These are phyloP conservation scores for Ochropleura leucogaster DNA, from an alignment of 2,888 invertebrate species.

Conservation along the genomic window DNA sequence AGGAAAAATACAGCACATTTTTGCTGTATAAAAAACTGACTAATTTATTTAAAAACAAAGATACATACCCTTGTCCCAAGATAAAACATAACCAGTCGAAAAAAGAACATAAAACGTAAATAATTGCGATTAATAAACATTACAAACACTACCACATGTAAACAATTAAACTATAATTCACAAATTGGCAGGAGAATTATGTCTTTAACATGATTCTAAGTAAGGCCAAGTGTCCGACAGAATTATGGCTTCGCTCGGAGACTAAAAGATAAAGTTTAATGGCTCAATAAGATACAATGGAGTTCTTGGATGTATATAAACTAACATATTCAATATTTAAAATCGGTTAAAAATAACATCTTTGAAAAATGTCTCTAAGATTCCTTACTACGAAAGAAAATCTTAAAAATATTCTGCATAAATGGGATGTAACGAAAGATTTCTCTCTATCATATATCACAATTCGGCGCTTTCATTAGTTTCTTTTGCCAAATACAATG, in stretches of 20 bases:
- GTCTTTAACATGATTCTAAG: constrained; percentile 37
- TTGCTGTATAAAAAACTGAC: no score
- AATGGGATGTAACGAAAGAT: neutral
- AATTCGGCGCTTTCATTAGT: constrained; percentile 20
- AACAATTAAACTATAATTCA: constrained; percentile 45
- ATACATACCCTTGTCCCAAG: no score
- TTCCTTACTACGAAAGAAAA: neutral
- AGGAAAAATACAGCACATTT: no score
- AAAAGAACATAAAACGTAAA: neutral
- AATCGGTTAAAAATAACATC: constrained; percentile 2
- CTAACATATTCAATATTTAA: neutral
- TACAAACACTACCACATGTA: constrained; percentile 25
- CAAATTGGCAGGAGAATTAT: constrained; percentile 52
- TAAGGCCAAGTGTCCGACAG: constrained; percentile 52
- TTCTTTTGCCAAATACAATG: constrained; percentile 40
- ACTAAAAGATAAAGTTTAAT: constrained; percentile 48
- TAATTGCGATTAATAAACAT: constrained; percentile 31
- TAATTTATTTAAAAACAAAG: no score
- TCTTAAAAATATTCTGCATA: neutral
- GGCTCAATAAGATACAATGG: constrained; percentile 43
- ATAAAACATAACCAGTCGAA: no score
- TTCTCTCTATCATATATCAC: constrained; percentile 1
- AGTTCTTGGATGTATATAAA: constrained; percentile 17
- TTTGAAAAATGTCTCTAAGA: neutral
- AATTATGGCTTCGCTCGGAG: constrained; percentile 38